phyloP scores from a whole-genome alignment of 64 coral and sea anemone genomes.

The Pachyseris speciosa region DNA sequence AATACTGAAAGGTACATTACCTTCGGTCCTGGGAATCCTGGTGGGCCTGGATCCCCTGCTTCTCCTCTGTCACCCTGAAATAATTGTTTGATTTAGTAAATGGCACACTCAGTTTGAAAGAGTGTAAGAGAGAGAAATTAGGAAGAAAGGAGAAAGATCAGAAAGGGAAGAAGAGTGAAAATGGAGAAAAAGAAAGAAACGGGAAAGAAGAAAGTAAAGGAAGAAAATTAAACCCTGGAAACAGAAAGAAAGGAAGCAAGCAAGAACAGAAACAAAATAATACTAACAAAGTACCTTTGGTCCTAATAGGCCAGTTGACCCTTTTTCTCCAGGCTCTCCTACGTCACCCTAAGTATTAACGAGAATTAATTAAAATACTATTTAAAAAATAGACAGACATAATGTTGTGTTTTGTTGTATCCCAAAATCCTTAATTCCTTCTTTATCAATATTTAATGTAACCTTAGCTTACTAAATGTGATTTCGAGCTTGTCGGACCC shows the following conservation, averaged over 20 bases:
- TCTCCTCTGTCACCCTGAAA: slow-evolving; percentile 52
- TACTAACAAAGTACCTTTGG: not conserved
- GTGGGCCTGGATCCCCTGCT: slow-evolving; percentile 23
- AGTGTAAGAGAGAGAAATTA: not conserved
- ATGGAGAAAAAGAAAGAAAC: not conserved
- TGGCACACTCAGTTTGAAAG: not conserved
- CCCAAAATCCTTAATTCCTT: too few relatives aligned
- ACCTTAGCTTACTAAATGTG: too few relatives aligned
- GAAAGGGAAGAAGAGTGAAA: not conserved
- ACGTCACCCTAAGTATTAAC: not conserved
- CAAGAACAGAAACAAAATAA: not conserved
- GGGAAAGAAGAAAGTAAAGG: not conserved
- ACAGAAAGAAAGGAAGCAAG: too few relatives aligned
- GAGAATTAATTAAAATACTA: not conserved
- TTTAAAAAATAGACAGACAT: too few relatives aligned
- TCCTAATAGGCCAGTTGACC: not conserved
- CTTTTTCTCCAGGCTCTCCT: not conserved
- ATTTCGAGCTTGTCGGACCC: too few relatives aligned
- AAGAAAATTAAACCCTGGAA: too few relatives aligned
- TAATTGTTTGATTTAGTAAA: not conserved
- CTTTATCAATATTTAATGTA: too few relatives aligned
- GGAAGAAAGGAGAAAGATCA: not conserved
- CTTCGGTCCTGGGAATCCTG: slow-evolving; percentile 5
- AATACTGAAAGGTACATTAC: not conserved
- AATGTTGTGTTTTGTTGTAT: too few relatives aligned